A percentile compares a stretch with the other conserved stretches of the same genome.
Conservation (phyloP, 2,888 invertebrate species). For the Coelopa pilipes region DNA sequence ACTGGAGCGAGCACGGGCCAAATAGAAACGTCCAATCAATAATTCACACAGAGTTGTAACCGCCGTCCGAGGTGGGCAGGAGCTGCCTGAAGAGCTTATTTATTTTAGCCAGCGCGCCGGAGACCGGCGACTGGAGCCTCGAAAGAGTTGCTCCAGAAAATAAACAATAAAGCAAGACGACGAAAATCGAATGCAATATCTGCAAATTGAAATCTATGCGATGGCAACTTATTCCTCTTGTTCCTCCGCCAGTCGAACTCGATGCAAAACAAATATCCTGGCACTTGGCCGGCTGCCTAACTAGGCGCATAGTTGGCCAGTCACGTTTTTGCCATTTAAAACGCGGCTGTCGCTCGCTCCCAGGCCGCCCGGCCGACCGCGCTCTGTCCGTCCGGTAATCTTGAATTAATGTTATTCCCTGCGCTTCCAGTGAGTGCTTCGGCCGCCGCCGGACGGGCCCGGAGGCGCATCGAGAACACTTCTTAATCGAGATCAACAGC, state of each 20-base stretch:
- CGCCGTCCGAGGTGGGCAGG: neutral
- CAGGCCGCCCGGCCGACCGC: conserved; percentile 15
- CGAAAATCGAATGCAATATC: conserved; percentile 28
- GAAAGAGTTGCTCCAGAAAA: conserved; percentile 29
- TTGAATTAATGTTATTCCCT: conserved; percentile 27
- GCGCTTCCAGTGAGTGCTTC: conserved; percentile 15
- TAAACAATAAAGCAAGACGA: conserved; percentile 24
- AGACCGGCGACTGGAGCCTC: conserved; percentile 10
- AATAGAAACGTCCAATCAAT: conserved; percentile 33
- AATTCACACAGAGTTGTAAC: conserved; percentile 35
- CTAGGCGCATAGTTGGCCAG: conserved; percentile 34
- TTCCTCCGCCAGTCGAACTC: conserved; percentile 16
- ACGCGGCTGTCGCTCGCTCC: conserved; percentile 9
- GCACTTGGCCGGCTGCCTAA: conserved; percentile 31
- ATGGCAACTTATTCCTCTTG: conserved; percentile 14
- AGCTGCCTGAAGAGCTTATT: conserved; percentile 14
- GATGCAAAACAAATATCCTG: conserved; percentile 29
- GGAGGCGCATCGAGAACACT: conserved; percentile 6
- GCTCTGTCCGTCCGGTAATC: conserved; percentile 17
- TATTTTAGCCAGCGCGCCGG: conserved; percentile 24
- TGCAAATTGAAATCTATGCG: conserved; percentile 31
- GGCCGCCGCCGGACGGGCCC: neutral
- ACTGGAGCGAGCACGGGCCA: neutral
- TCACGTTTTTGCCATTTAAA: conserved; percentile 51
- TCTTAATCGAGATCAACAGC: conserved; percentile 29